Conservation (phyloP, 2,113 vertebrate species). For the Ammodytes marinus region DNA sequence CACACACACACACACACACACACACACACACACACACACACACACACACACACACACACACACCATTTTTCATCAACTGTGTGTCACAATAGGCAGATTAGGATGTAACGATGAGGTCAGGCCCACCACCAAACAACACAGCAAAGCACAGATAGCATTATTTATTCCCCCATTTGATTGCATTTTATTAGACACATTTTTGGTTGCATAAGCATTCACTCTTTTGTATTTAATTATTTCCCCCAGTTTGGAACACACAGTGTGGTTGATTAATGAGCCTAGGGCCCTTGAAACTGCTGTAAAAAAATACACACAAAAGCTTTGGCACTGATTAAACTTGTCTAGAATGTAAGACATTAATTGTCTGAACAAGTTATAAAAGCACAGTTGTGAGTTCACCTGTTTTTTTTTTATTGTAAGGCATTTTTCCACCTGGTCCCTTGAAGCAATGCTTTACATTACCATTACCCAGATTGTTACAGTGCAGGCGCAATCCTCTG, state of each 20-base stretch:
- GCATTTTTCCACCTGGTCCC: background rate
- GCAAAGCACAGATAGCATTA: background rate
- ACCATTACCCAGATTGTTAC: background rate
- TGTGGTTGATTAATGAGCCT: background rate
- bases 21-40: background rate
- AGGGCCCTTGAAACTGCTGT: background rate
- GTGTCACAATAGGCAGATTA: background rate
- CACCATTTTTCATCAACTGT: conserved; percentile 14
- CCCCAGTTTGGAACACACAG: no score
- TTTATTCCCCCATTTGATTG: background rate
- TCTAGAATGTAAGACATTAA: background rate
- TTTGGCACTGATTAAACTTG: background rate
- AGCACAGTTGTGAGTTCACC: background rate
- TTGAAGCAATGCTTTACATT: background rate
- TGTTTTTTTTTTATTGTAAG: conserved; percentile 1
- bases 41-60: background rate
- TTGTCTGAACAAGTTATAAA: background rate
- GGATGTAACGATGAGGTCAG: background rate
- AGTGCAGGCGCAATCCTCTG: background rate
- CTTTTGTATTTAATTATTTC: background rate
- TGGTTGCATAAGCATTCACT: background rate
- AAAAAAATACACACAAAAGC: background rate
- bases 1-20: background rate
- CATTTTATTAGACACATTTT: background rate
- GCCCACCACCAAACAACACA: background rate